These are phyloP conservation scores for Leptinotarsa undecemlineata DNA, from an alignment of 1,140 invertebrate species.

Conservation along the genomic window DNA sequence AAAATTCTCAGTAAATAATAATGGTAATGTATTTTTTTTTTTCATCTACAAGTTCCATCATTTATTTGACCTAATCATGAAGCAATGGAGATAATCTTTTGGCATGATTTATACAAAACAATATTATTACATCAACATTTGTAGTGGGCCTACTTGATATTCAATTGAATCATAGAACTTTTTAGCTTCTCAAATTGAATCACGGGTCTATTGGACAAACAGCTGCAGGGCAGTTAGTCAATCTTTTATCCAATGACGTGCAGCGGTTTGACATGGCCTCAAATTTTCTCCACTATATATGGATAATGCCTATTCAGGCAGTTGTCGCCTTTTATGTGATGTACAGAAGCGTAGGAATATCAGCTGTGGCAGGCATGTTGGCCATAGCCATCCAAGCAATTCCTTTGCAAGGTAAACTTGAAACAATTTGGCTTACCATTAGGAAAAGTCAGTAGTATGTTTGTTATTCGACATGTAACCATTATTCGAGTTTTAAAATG, in stretches of 20 bases:
- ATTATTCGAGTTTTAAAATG: too few relatives aligned
- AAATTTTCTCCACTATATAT: slow-evolving; percentile 65
- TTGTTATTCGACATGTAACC: not conserved
- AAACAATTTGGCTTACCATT: not conserved
- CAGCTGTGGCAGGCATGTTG: slow-evolving; percentile 64
- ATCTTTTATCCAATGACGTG: slow-evolving; percentile 76
- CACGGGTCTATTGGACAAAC: slow-evolving; percentile 49
- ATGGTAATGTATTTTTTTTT: too few relatives aligned
- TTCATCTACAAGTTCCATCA: too few relatives aligned
- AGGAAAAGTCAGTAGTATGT: not conserved
- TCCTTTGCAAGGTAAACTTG: slow-evolving; percentile 64
- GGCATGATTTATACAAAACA: not conserved
- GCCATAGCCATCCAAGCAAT: slow-evolving; percentile 67
- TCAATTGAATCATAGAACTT: not conserved
- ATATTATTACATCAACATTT: not conserved
- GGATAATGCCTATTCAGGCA: slow-evolving; percentile 76
- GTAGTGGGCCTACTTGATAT: not conserved
- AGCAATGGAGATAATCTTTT: too few relatives aligned
- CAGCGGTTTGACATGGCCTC: slow-evolving; percentile 62
- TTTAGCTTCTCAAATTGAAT: slow-evolving; percentile 47
- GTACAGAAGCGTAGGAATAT: slow-evolving; percentile 62
- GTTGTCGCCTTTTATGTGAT: slow-evolving; percentile 66
- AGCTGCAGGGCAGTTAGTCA: slow-evolving; percentile 72
- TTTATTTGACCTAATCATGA: too few relatives aligned
- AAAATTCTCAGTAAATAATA: too few relatives aligned